Percentiles rank a stretch among this genome's conserved stretches.
phyloP scores from a whole-genome alignment of 1,140 invertebrate species.

The Diorhabda elongata region DNA sequence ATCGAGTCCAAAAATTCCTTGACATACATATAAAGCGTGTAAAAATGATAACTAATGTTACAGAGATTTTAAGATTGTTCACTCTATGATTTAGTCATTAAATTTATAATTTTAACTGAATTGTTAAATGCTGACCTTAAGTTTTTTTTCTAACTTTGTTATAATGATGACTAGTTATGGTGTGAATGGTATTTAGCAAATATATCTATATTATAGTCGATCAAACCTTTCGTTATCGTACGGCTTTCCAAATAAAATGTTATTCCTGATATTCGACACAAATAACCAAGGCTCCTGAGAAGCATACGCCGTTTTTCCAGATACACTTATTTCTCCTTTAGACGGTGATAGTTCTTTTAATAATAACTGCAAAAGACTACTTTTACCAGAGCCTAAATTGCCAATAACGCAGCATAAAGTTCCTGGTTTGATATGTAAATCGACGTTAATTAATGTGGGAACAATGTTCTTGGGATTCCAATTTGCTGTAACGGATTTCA shows the following conservation, averaged over 20 bases:
- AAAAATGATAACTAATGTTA: not conserved
- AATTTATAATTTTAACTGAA: not conserved
- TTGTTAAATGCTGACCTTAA: not conserved
- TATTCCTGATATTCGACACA: slow-evolving; percentile 62
- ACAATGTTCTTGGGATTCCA: slow-evolving; percentile 58
- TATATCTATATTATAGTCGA: not conserved
- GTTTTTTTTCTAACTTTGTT: not conserved
- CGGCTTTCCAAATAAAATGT: slow-evolving; percentile 73
- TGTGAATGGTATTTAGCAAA: not conserved
- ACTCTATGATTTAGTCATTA: not conserved
- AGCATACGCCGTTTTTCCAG: slow-evolving; percentile 63
- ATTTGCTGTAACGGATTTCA: slow-evolving; percentile 55
- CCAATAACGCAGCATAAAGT: slow-evolving; percentile 73
- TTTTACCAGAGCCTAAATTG: slow-evolving; percentile 76
- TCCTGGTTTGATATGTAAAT: slow-evolving; percentile 56
- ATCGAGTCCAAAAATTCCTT: too few relatives aligned
- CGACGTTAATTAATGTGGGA: slow-evolving; percentile 61
- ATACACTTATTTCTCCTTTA: slow-evolving; percentile 58
- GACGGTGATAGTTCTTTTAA: slow-evolving; percentile 58
- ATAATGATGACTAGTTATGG: not conserved
- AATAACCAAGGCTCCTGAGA: slow-evolving; percentile 78
- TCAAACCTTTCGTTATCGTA: slow-evolving; percentile 56
- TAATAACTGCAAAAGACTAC: slow-evolving; percentile 65
- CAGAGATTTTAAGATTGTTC: not conserved
- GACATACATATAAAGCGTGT: too few relatives aligned